These are phyloP conservation scores for Melitaea athalia DNA, from an alignment of 2,888 invertebrate species.

Conservation along the genomic window DNA sequence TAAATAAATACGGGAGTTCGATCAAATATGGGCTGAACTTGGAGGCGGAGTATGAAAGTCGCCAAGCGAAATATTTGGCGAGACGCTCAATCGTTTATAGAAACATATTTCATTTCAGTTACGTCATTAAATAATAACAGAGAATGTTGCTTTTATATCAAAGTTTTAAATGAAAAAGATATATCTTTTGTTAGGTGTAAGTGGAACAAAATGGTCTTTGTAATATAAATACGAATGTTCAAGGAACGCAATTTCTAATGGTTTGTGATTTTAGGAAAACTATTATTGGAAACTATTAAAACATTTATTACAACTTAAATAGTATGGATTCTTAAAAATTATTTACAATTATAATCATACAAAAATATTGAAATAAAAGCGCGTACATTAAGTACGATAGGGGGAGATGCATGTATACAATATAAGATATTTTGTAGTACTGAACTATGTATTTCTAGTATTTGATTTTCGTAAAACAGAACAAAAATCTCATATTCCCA, in stretches of 20 bases:
- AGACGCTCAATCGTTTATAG: background rate
- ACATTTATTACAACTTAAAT: too few species aligned
- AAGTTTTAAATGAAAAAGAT: background rate
- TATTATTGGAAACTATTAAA: background rate
- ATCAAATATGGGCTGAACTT: slow-evolving; percentile 62
- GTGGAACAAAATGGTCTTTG: background rate
- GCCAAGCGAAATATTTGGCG: slow-evolving; percentile 23
- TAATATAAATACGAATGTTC: background rate
- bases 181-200: background rate
- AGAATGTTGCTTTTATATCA: background rate
- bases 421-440: background rate
- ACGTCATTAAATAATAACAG: background rate
- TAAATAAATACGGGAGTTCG: slow-evolving; percentile 60
- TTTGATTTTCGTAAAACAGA: slow-evolving; percentile 1
- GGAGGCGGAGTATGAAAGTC: slow-evolving; percentile 25
- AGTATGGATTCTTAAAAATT: too few species aligned
- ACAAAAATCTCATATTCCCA: slow-evolving; percentile 6
- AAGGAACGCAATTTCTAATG: background rate
- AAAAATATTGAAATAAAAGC: too few species aligned
- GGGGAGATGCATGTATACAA: too few species aligned
- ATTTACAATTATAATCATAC: too few species aligned
- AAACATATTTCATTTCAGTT: slow-evolving; percentile 1
- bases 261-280: background rate
- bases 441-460: background rate
- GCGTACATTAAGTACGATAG: too few species aligned